Percentiles rank a stretch among this genome's conserved stretches.
phyloP scores from a whole-genome alignment of 1,140 invertebrate genomes.

The Eueides isabella region DNA sequence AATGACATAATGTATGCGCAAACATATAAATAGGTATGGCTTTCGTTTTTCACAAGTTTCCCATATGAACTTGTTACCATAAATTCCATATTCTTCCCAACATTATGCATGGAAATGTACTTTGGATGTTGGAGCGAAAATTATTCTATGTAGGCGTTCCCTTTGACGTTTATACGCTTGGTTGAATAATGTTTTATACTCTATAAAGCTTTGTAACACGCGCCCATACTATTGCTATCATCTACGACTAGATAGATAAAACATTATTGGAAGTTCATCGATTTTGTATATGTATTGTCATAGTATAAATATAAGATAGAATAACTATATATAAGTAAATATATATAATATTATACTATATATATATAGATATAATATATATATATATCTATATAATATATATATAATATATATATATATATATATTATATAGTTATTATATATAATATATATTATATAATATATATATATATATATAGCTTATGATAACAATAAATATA shows the following conservation, averaged over 20 bases:
- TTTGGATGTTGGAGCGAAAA: conserved; percentile 69
- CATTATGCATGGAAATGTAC: conserved; percentile 72
- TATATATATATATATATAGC: too few species aligned
- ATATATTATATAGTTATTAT: too few species aligned
- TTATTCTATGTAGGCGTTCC: conserved; percentile 80
- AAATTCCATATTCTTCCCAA: conserved; percentile 61
- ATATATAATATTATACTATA: too few species aligned
- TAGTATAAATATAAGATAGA: too few species aligned
- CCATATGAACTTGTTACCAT: conserved; percentile 57
- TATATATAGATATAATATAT: too few species aligned
- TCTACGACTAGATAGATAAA: conserved; percentile 27
- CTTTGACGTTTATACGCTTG: conserved; percentile 73
- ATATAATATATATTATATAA: too few species aligned
- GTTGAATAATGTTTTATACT: conserved; percentile 81
- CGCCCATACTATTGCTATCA: conserved; percentile 41
- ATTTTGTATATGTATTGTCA: not conserved
- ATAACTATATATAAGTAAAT: too few species aligned
- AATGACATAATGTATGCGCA: not conserved
- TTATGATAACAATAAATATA: too few species aligned
- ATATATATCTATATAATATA: too few species aligned
- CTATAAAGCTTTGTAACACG: conserved; percentile 65
- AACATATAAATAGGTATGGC: not conserved
- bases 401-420: too few species aligned
- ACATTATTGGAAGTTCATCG: not conserved
- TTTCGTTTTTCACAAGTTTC: conserved; percentile 47